phyloP scores from a whole-genome alignment of 2,797 vertebrate species.

The Petrocephalus schoutedeni region DNA sequence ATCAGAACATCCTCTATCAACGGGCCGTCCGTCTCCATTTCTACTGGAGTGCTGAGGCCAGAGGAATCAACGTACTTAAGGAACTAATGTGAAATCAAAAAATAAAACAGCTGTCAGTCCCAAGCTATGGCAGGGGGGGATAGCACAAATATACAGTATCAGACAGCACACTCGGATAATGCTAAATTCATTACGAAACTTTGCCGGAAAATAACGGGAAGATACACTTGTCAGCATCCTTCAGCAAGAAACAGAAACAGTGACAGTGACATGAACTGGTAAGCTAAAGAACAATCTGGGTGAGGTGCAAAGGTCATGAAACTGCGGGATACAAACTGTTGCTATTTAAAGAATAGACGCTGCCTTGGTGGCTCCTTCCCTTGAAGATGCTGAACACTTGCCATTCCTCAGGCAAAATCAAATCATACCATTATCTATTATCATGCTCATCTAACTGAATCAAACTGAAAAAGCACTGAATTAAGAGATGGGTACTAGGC shows the following conservation, averaged over 20 bases:
- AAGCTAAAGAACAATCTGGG: background rate
- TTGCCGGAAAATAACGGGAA: background rate
- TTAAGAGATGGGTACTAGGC: background rate
- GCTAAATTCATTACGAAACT: background rate
- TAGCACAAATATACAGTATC: background rate
- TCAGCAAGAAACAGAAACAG: background rate
- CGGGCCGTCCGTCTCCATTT: constrained; percentile 88
- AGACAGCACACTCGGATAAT: background rate
- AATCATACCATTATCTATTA: background rate
- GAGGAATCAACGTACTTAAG: constrained; percentile 69
- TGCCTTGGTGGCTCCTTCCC: background rate
- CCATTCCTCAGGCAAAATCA: background rate
- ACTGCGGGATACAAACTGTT: background rate
- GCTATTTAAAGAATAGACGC: background rate
- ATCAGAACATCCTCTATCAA: constrained; percentile 81
- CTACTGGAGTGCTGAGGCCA: constrained; percentile 73
- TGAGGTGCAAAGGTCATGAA: background rate
- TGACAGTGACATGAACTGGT: background rate
- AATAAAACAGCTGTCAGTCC: constrained; percentile 18
- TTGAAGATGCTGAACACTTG: background rate
- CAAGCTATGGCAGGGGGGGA: background rate
- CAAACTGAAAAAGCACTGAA: background rate
- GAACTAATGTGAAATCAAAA: constrained; percentile 63
- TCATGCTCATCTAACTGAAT: background rate
- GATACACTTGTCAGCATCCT: background rate